Evolutionary conservation across 2,888 invertebrate genomes (phyloP), one percentile per base, ranked within the genome.

Genomic region (Oscheius sp.): DNA sequence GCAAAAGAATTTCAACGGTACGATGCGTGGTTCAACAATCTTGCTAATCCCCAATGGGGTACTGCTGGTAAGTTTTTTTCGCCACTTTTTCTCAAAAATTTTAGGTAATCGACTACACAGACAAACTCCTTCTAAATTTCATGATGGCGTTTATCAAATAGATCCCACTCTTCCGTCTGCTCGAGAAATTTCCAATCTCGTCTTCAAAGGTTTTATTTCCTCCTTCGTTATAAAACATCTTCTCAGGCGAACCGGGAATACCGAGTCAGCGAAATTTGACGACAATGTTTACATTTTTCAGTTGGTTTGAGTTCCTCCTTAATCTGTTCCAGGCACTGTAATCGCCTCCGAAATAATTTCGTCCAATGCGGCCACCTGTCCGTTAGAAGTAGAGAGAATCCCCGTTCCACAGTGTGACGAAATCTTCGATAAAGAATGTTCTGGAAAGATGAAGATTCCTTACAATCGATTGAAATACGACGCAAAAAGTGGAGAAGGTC

Each of bases 11-110:
- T 80, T 56, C 95, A 95, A 87, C 90, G 95, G 67, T 95, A 94
- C 87, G 95, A 95, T 90, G 96, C 95, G 84, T 96, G 95, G 95
- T 96, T 94, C 88, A 96, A 96, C 89, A 96, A 96, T 89, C 90
- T 95, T 87, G 95, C 94, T 6, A 95, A 95, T 89, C 94, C 95
- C 47, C 91, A 93, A 84, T 96, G 95, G 95, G 95, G 95, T 70
- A 91, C 94, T 67, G 92, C 93, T 80, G 94, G 95, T 94, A n/a
- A n/a, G n/a, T n/a, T n/a, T n/a, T 90, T 51, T 61, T 45, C 45
- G 8, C 36, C 47, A 12, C n/a, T n/a, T n/a, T n/a, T n/a, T n/a
- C n/a, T n/a, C n/a, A n/a, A n/a, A n/a, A n/a, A n/a, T n/a, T 17
- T 8, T 90, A 95, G 95, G 93, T 83, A 93, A 92, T 87, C 92